Conservation (phyloP, 1,140 invertebrate species). For the Euborellia annulipes region DNA sequence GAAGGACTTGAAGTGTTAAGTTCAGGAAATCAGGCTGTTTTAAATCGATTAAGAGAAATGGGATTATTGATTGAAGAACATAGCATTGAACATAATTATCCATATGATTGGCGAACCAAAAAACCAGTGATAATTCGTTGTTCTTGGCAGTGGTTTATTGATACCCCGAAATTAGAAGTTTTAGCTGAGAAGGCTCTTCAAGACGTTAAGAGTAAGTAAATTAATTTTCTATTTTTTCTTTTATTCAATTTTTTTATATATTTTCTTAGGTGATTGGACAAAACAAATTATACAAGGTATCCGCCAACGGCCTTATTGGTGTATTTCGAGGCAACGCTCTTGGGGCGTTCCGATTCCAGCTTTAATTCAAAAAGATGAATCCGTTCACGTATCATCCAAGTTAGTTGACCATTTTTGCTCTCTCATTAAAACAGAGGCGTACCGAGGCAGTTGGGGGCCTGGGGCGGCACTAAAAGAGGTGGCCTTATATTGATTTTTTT, state of each 20-base stretch:
- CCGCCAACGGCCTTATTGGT: slow-evolving; percentile 77
- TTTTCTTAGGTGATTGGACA: slow-evolving; percentile 18
- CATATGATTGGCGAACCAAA: slow-evolving; percentile 97
- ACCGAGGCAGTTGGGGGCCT: too few relatives aligned
- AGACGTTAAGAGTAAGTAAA: slow-evolving; percentile 35
- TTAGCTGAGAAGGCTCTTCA: slow-evolving; percentile 27
- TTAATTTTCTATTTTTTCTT: background rate
- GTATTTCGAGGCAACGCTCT: slow-evolving; percentile 87
- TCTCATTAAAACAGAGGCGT: too few relatives aligned
- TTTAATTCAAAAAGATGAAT: slow-evolving; percentile 43
- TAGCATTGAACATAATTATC: slow-evolving; percentile 65
- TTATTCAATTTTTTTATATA: slow-evolving; percentile 3
- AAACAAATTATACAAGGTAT: slow-evolving; percentile 2
- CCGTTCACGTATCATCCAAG: slow-evolving; percentile 28
- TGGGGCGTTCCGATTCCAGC: slow-evolving; percentile 98
- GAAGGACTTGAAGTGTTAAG: slow-evolving; percentile 54
- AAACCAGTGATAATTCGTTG: slow-evolving; percentile 83
- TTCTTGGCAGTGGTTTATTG: slow-evolving; percentile 94
- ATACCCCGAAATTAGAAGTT: slow-evolving; percentile 40
- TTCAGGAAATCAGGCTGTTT: slow-evolving; percentile 42
- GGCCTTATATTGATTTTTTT: too few relatives aligned
- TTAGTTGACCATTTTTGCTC: slow-evolving; percentile 50
- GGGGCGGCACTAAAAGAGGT: too few relatives aligned
- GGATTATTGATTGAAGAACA: slow-evolving; percentile 49
- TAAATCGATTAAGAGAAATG: slow-evolving; percentile 34